Conservation (phyloP, 2,797 vertebrate species). For the Varecia variegata region DNA sequence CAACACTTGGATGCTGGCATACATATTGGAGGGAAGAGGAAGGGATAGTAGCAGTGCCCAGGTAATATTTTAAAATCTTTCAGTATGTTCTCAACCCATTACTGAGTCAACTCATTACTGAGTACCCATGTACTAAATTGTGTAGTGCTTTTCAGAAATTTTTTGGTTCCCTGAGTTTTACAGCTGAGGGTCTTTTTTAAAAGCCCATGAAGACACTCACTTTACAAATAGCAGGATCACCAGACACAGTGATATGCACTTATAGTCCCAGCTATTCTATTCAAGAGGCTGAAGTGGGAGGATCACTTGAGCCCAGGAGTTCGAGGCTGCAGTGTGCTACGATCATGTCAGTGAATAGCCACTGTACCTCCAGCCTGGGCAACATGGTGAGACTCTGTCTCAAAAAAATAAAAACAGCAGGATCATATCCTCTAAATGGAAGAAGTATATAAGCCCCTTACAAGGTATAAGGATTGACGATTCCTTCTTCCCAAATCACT, state of each 20-base stretch:
- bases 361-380: not conserved
- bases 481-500: slow-evolving; percentile 7
- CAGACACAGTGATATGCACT: not conserved
- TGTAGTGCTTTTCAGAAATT: not conserved
- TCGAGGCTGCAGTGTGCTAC: not conserved
- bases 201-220: not conserved
- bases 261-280: not conserved
- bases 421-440: not conserved
- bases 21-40: not conserved
- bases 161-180: slow-evolving; percentile 26
- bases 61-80: slow-evolving; percentile 18
- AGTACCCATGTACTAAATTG: not conserved
- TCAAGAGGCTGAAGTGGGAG: not conserved
- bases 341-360: not conserved
- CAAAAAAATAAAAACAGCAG: not conserved
- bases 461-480: not conserved
- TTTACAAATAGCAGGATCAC: slow-evolving; percentile 19
- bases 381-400: not conserved
- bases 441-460: slow-evolving; percentile 1
- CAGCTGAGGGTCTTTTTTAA: slow-evolving; percentile 21
- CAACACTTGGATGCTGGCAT: not conserved
- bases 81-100: not conserved
- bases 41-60: not conserved
- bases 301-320: not conserved
- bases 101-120: not conserved